phyloP scores from a whole-genome alignment of 2,797 vertebrate species.

The Sebastes minor region DNA sequence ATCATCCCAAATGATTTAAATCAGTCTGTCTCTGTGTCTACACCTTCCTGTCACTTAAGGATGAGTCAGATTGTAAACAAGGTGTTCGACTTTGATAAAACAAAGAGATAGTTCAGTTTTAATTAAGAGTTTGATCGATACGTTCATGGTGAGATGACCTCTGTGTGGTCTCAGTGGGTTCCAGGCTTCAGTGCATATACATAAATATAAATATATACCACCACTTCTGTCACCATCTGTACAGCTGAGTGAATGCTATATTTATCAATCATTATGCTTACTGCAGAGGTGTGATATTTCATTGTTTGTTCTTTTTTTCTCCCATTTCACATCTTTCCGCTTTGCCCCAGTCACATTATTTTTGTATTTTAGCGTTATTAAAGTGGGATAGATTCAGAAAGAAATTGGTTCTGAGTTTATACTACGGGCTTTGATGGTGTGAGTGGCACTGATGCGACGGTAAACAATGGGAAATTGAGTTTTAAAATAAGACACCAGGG shows the following conservation, averaged over 20 bases:
- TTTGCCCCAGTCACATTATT: conserved; percentile 33
- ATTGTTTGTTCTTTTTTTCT: not conserved
- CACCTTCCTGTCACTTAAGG: no score
- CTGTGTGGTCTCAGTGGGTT: not conserved
- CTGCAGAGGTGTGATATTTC: conserved; percentile 12
- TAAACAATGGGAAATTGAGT: conserved; percentile 64
- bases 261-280: not conserved
- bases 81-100: not conserved
- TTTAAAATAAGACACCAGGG: conserved; percentile 46
- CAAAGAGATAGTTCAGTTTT: not conserved
- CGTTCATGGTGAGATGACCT: not conserved
- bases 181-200: not conserved
- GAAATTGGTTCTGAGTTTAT: conserved; percentile 52
- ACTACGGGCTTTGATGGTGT: conserved; percentile 13
- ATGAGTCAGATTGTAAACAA: not conserved
- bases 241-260: not conserved
- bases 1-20: not conserved
- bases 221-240: not conserved
- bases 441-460: conserved; percentile 51
- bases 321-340: conserved; percentile 31
- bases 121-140: not conserved
- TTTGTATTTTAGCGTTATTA: conserved; percentile 53
- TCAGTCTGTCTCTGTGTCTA: not conserved
- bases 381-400: conserved; percentile 45
- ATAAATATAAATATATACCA: not conserved